phyloP scores from a whole-genome alignment of 2,888 invertebrate species.

The Dioctria rufipes region DNA sequence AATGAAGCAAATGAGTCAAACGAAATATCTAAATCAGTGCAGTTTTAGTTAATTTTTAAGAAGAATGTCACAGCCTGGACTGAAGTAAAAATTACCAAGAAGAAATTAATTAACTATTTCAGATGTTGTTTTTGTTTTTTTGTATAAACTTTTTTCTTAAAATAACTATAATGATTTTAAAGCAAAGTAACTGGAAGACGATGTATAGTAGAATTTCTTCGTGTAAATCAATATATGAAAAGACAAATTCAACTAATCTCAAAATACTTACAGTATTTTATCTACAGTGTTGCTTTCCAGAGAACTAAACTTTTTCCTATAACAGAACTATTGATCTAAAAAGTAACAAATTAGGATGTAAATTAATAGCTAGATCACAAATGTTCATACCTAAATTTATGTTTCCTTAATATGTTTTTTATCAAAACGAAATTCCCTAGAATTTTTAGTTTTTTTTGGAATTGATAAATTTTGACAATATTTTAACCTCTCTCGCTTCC shows the following conservation, averaged over 20 bases:
- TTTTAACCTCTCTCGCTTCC: neutral
- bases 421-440: conserved; percentile 42
- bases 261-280: conserved; percentile 9
- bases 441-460: conserved; percentile 14
- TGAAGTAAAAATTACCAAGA: neutral
- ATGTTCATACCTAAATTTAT: conserved; percentile 40
- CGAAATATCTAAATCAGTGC: no score
- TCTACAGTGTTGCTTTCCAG: conserved; percentile 49
- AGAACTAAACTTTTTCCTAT: conserved; percentile 31
- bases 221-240: neutral
- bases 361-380: conserved; percentile 49
- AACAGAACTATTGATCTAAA: conserved; percentile 43
- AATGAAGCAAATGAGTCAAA: no score
- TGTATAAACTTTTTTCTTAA: neutral
- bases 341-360: conserved; percentile 44
- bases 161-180: neutral
- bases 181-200: conserved; percentile 34
- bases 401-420: conserved; percentile 35
- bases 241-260: conserved; percentile 19
- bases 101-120: neutral
- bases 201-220: conserved; percentile 16
- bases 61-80: no score
- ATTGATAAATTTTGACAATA: conserved; percentile 26
- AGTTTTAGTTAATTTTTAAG: no score
- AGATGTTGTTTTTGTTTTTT: neutral